phyloP scores from a whole-genome alignment of 2,888 invertebrate genomes.

The Diaprepes abbreviatus region DNA sequence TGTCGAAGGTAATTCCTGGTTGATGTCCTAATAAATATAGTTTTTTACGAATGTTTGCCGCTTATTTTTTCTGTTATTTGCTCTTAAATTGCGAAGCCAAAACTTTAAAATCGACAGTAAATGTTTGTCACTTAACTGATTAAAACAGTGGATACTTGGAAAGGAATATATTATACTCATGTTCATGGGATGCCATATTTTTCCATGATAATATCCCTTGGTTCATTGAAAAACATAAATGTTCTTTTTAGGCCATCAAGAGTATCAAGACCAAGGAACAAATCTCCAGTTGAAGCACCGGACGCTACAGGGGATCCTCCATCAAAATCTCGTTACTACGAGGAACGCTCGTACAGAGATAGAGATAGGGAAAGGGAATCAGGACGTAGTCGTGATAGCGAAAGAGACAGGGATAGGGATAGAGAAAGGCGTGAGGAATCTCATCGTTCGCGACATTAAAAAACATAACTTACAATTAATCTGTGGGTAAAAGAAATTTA shows the following conservation, averaged over 20 bases:
- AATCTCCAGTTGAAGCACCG: constrained; percentile 74
- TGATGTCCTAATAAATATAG: no score
- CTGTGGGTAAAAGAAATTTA: not conserved
- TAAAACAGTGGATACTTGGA: no score
- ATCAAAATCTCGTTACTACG: constrained; percentile 79
- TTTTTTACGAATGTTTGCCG: no score
- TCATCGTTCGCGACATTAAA: constrained; percentile 79
- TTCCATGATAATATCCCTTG: no score
- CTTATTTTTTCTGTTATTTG: no score
- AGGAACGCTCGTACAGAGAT: constrained; percentile 78
- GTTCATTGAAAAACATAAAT: no score
- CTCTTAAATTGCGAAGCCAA: no score
- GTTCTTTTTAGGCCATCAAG: constrained; percentile 47
- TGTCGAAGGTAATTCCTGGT: no score
- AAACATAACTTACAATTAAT: not conserved
- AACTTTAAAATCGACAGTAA: no score
- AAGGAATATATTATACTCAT: no score
- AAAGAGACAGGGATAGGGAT: constrained; percentile 76
- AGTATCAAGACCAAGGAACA: constrained; percentile 70
- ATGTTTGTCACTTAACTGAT: no score
- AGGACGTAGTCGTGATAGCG: constrained; percentile 73
- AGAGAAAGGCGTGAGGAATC: constrained; percentile 78
- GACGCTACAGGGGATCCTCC: constrained; percentile 61
- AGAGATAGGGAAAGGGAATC: constrained; percentile 73
- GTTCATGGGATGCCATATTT: no score